A percentile compares a stretch with the other conserved stretches of the same genome.
Conservation (phyloP, 1,140 invertebrate genomes). For the Nasonia vitripennis region DNA sequence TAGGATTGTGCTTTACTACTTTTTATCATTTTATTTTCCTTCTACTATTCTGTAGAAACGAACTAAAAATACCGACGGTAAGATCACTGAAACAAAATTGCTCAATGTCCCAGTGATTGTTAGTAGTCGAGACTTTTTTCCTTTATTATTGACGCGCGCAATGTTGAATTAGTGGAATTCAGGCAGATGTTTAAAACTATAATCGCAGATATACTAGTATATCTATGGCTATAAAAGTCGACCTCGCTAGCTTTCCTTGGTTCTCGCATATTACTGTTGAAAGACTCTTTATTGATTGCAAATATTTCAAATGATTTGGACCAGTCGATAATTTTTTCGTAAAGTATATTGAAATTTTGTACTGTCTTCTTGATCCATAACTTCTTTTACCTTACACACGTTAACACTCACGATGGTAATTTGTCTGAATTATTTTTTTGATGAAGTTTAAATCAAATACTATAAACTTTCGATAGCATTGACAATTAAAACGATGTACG, state of each 20-base stretch:
- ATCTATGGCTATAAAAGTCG: neutral
- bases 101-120: conserved; percentile 37
- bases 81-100: conserved; percentile 49
- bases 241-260: conserved; percentile 22
- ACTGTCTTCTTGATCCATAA: neutral
- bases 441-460: conserved; percentile 7
- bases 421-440: conserved; percentile 2
- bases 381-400: neutral
- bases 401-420: neutral
- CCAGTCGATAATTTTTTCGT: neutral
- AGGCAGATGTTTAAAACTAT: conserved; percentile 24
- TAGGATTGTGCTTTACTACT: conserved; percentile 40
- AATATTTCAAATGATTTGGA: neutral
- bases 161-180: conserved; percentile 44
- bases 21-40: conserved; percentile 50
- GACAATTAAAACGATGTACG: conserved; percentile 28
- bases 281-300: conserved; percentile 12
- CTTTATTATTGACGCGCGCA: conserved; percentile 21
- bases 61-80: conserved; percentile 54
- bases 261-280: conserved; percentile 21
- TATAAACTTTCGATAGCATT: conserved; percentile 40
- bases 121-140: conserved; percentile 34
- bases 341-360: conserved; percentile 7
- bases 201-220: neutral
- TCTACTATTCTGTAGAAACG: conserved; percentile 54